Evolutionary conservation across 2,113 vertebrate species (phyloP), one percentile per base, ranked within the genome.

Genomic region (Psettodes erumei): DNA sequence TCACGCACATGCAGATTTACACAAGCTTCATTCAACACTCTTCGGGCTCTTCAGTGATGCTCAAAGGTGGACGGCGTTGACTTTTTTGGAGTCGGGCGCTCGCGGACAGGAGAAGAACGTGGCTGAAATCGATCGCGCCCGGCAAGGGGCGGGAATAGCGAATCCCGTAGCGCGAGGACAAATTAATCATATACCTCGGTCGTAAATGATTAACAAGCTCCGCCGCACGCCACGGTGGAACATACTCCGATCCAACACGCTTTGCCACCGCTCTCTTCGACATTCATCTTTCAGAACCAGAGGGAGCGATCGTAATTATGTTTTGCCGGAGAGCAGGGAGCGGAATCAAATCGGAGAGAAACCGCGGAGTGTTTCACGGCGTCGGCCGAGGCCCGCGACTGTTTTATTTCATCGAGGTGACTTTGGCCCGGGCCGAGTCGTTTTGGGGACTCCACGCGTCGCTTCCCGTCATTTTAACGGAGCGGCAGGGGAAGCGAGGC

Each of bases 301-400:
- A 53, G 83, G 78, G 74, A 71, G 42, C 79, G 71, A 71, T 77
- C 8, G 73, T 86, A 86, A 88, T 88, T 72, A 79, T 79, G 66
- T 85, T 82, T 81, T 43, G 55, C 61, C 40, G 53, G 19, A 85
- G 75, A 79, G 73, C 40, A 42, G 50, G 23, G 56, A 76, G 43
- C 45, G 69, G 28, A 77, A 85, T 81, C 70, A 75, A 75, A 82
- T 84, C 72, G 68, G 25, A 66, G 12, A 59, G 43, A 47, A 70
- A 65, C 64, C 28, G 70, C 47, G 18, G 82, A 73, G 51, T 74
- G 54, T 88, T 88, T 75, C 75, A 81, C 77, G 72, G 71, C 23
- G 64, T 82, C 72, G 76, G 60, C 54, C 18, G 10, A 73, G 58
- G n/a, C 71, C 71, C 15, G 1, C 3, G 71, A 74, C 71, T 58